Conservation (phyloP, 2,888 invertebrate species). For the Morinoia aosen region DNA sequence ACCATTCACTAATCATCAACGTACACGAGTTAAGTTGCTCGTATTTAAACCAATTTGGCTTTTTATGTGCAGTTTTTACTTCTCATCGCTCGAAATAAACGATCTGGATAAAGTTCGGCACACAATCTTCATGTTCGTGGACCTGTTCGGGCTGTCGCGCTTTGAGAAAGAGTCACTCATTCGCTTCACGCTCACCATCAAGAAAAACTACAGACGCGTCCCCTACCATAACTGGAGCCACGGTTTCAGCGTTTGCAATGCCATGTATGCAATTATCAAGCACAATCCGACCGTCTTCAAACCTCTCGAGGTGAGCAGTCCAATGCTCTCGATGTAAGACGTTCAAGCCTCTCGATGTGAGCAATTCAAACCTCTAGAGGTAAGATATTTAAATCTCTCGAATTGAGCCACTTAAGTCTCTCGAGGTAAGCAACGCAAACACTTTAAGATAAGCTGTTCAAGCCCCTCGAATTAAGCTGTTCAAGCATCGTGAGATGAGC, state of each 20-base stretch:
- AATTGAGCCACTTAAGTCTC: not conserved
- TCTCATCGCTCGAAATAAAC: conserved; percentile 81
- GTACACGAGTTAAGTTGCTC: not conserved
- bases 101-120: conserved; percentile 82
- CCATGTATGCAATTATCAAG: conserved; percentile 84
- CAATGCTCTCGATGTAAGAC: not conserved
- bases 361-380: not conserved
- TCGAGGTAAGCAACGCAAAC: not conserved
- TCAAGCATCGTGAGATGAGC: too few species aligned
- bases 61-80: conserved; percentile 75
- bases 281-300: conserved; percentile 75
- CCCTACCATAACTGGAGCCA: conserved; percentile 92
- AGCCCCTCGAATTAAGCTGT: too few species aligned
- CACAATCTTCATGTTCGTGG: conserved; percentile 83
- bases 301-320: conserved; percentile 76
- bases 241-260: conserved; percentile 88
- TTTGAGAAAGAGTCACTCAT: conserved; percentile 77
- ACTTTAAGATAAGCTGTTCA: too few species aligned
- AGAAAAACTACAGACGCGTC: conserved; percentile 86
- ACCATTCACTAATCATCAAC: not conserved
- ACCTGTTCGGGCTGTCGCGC: conserved; percentile 78
- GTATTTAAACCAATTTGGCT: not conserved
- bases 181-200: conserved; percentile 82
- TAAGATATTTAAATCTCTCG: not conserved
- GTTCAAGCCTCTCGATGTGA: not conserved